Percentiles rank a stretch among this genome's conserved stretches.
phyloP scores from a whole-genome alignment of 2,888 invertebrate genomes.

The Trimorus sp. region DNA sequence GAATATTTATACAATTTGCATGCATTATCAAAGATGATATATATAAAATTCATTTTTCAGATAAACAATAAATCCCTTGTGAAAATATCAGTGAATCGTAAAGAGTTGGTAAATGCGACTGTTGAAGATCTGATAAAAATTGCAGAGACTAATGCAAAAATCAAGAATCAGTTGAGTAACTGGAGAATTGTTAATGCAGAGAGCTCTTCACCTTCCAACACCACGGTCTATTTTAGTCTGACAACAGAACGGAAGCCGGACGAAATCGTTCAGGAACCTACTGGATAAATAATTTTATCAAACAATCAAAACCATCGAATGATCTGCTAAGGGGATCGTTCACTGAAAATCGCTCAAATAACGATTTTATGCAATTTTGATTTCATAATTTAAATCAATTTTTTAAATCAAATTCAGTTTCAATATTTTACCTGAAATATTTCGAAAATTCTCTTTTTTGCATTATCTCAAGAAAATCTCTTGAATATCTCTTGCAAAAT shows the following conservation, averaged over 20 bases:
- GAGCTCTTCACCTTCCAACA: slow-evolving; percentile 22
- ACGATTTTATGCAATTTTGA: too few species aligned
- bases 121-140: slow-evolving; percentile 45
- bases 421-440: too few species aligned
- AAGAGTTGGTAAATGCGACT: background rate
- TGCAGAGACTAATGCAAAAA: slow-evolving; percentile 32
- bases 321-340: too few species aligned
- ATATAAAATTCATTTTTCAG: slow-evolving; percentile 23
- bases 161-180: slow-evolving; percentile 11
- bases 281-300: background rate
- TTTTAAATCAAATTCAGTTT: too few species aligned
- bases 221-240: slow-evolving; percentile 29
- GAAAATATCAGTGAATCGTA: slow-evolving; percentile 17
- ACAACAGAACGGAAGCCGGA: slow-evolving; percentile 27
- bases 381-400: too few species aligned
- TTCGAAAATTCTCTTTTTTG: too few species aligned
- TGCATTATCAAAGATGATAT: too few species aligned
- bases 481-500: too few species aligned
- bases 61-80: slow-evolving; percentile 26
- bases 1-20: too few species aligned
- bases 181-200: slow-evolving; percentile 43
- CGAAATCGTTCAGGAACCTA: slow-evolving; percentile 32
- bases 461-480: too few species aligned
- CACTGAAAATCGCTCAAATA: too few species aligned
- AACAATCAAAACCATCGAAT: too few species aligned